Percentiles rank a stretch among this genome's conserved stretches.
Conservation (phyloP, 2,797 vertebrate genomes). For the Pseudotriccus pelzelni region DNA sequence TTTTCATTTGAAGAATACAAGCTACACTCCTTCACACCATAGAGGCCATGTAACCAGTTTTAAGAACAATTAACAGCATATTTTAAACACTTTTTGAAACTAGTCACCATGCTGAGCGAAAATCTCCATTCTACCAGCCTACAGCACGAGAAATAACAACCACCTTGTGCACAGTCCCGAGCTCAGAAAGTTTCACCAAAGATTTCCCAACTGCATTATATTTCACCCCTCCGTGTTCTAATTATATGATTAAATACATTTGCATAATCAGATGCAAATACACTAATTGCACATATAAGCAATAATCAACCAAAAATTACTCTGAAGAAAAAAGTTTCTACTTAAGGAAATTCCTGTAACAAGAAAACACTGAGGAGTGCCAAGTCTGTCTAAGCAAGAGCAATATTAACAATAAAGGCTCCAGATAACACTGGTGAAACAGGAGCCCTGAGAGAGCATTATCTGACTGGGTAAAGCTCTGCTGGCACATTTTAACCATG, state of each 20-base stretch:
- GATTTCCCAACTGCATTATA: slow-evolving; percentile 15
- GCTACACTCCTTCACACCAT: neutral
- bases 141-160: neutral
- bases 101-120: neutral
- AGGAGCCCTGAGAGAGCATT: neutral
- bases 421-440: neutral
- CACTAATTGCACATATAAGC: slow-evolving; percentile 66
- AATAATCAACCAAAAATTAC: slow-evolving; percentile 67
- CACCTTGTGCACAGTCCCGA: neutral
- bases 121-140: neutral
- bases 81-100: neutral
- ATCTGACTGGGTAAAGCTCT: neutral
- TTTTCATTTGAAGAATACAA: neutral
- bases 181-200: slow-evolving; percentile 15
- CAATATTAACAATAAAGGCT: neutral
- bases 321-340: slow-evolving; percentile 39
- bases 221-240: slow-evolving; percentile 31
- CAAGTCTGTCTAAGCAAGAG: neutral
- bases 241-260: slow-evolving; percentile 41
- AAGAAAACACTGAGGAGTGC: slow-evolving; percentile 1
- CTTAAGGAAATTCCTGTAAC: slow-evolving; percentile 48
- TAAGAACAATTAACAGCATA: neutral
- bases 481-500: neutral
- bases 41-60: neutral
- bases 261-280: slow-evolving; percentile 71